Percentiles rank a stretch among this genome's conserved stretches.
Conservation (phyloP, 2,113 vertebrate genomes). For the Scomber colias region DNA sequence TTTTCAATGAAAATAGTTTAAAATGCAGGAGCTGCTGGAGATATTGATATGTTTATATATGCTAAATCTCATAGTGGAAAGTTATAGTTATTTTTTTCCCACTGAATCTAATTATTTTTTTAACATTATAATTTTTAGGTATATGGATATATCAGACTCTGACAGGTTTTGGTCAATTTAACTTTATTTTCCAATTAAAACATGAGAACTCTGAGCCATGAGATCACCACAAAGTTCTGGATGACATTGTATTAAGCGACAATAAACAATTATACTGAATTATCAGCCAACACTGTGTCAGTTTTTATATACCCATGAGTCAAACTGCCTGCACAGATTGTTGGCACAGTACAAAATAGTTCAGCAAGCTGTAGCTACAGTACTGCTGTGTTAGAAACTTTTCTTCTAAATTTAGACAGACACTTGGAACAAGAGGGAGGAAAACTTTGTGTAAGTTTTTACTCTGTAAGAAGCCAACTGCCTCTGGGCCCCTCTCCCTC, state of each 20-base stretch:
- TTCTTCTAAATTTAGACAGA: background rate
- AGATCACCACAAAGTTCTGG: background rate
- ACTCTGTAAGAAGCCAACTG: background rate
- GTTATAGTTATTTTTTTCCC: no score
- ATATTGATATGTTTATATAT: no score
- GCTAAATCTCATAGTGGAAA: no score
- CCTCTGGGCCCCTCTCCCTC: background rate
- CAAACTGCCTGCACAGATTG: background rate
- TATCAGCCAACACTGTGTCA: background rate
- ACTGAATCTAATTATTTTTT: no score
- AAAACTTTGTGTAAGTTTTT: conserved; percentile 23
- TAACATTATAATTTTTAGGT: no score
- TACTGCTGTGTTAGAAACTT: background rate
- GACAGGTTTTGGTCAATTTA: no score
- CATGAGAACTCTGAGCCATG: no score
- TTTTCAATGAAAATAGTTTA: no score
- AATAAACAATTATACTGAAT: conserved; percentile 1
- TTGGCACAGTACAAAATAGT: background rate
- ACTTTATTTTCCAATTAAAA: no score
- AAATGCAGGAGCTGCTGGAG: no score
- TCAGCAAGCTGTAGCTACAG: background rate
- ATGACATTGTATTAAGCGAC: background rate
- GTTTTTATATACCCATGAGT: background rate
- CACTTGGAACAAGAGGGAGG: background rate
- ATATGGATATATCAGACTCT: no score